Evolutionary conservation across 1,140 invertebrate species (phyloP), one percentile per base, ranked within the genome.

Genomic region (Acromyrmex heyeri): DNA sequence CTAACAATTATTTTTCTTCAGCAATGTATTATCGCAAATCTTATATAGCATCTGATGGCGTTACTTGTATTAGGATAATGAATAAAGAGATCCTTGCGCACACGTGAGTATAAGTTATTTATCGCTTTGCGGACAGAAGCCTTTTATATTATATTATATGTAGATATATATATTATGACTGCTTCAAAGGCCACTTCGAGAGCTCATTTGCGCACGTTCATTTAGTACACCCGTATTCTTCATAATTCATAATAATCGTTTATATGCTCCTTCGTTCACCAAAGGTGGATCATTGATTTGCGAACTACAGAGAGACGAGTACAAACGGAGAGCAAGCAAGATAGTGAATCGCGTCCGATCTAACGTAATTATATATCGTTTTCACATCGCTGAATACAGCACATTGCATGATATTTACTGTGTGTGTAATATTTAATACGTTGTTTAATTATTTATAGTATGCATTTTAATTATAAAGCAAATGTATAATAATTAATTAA

Each of bases 21-120:
- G 14, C 14, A 30, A 77, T 16, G 3, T 38, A 14, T 21, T 21
- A 21, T 76, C 14, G 30, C 50, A 10, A 27, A 48, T 1, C 7
- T 7, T 7, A 12, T 5, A 57, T n/a, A 7, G 1, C 12, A 24
- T 18, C 14, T 50, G 18, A 34, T 50, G 3, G 38, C 14, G 14
- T 16, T 59, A 57, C 3, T 21, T 44, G 3, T 53, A 59, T 82
- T 73, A 73, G 34, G 18, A 3, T 44, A 44, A 44, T 44, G 21
- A 34, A 83, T 82, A 59, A 59, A 38, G 44, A 7, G 34, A 48
- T n/a, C 5, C 34, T n/a, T 67, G 18, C 14, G 38, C 55, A 34
- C 0, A 21, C 38, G 14, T 59, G 61, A 16, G 14, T 59, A 81
- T 48, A 64, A 83, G 48, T 75, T 83, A 30, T 38, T 61, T 24